Base-by-base conservation (phyloP, 2,888 invertebrate species). In the Aplocera efformata region DNA sequence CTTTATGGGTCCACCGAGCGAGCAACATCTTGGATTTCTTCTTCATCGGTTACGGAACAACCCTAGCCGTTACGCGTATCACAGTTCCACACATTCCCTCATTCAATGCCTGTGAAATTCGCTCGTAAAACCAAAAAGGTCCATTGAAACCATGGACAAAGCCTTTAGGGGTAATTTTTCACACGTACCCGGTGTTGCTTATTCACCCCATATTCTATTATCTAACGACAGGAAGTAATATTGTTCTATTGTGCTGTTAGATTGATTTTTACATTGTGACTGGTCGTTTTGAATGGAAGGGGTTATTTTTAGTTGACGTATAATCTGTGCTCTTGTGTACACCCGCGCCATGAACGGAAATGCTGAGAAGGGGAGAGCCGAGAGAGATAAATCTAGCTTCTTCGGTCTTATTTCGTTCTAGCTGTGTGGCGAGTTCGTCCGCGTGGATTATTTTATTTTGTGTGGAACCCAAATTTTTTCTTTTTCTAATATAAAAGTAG, bases 211-310 rank as follows among this genome's bases (percentile, higher is more conserved):
- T 32, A 43, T 28, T 43, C 69, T 67, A 64, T 63, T 64, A 67
- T 60, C 48, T 50, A 56, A 55, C 59, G 50, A 47, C 41, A 43
- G 49, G 36, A 42, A 41, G 55, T 67, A 64, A 65, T 69, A 67
- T 60, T 60, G 61, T 56, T 58, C 67, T 54, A 56, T 70, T 67
- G 67, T 67, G 51, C 34, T 46, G 51, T 41, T 54, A 59, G 63
- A 58, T 55, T 52, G 50, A 55, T 55, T 58, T 52, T 47, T 43
- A 33, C 48, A 32, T 11, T 41, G 42, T 56, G 53, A 53, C 53
- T 46, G 29, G 48, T 41, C 29, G 26, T 45, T 52, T 48, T 42
- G 6, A 42, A 37, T n/a, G 22, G 21, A 34, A 42, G 42, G 50
- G 46, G 42, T 40, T 40, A 44, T 43, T 46, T 45, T 48, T 44